phyloP scores from a whole-genome alignment of 2,888 invertebrate species.

The Vanessa cardui region DNA sequence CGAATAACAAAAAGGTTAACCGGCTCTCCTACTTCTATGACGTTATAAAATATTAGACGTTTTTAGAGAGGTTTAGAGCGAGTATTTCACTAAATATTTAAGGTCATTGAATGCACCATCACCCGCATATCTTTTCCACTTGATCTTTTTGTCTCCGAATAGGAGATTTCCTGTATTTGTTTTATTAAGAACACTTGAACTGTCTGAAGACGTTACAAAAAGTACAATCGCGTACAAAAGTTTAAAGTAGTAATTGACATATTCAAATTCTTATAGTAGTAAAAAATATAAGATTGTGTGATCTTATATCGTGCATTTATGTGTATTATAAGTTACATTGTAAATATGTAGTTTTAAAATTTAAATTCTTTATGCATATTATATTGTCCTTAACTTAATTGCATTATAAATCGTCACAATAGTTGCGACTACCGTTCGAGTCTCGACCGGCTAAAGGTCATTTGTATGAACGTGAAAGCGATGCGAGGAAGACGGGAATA shows the following conservation, averaged over 20 bases:
- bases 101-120: slow-evolving; percentile 5
- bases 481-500: slow-evolving; percentile 53
- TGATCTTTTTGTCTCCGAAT: slow-evolving; percentile 24
- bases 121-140: slow-evolving; percentile 32
- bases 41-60: background rate
- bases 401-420: background rate
- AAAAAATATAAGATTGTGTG: background rate
- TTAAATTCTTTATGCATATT: too few species aligned
- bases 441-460: slow-evolving; percentile 47
- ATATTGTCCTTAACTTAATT: background rate
- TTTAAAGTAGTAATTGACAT: background rate
- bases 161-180: slow-evolving; percentile 32
- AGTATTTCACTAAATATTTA: background rate
- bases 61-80: background rate
- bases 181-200: slow-evolving; percentile 43
- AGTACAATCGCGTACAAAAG: slow-evolving; percentile 15
- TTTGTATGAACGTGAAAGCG: slow-evolving; percentile 56
- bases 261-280: background rate
- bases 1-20: slow-evolving; percentile 23
- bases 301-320: background rate
- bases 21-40: slow-evolving; percentile 6
- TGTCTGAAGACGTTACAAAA: slow-evolving; percentile 43
- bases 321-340: background rate
- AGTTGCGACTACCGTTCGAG: slow-evolving; percentile 2
- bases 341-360: too few species aligned